phyloP scores from a whole-genome alignment of 2,888 invertebrate species.

The Colostygia pectinataria region DNA sequence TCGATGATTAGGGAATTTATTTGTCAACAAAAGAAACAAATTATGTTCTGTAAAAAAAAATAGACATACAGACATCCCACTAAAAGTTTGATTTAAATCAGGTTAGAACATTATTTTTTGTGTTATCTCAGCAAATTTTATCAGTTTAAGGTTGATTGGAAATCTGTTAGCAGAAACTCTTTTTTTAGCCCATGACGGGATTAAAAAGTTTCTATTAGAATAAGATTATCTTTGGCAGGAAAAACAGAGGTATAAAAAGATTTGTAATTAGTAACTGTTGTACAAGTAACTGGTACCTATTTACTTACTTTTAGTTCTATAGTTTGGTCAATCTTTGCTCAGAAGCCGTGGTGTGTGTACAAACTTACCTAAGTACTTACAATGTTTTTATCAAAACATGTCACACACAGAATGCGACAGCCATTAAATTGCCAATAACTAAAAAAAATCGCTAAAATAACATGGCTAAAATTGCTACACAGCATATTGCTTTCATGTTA shows the following conservation, averaged over 20 bases:
- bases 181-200: constrained; percentile 33
- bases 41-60: too few species aligned
- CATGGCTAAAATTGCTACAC: constrained; percentile 21
- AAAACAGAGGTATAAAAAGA: constrained; percentile 23
- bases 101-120: not conserved
- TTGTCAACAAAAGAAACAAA: too few species aligned
- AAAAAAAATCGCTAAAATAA: constrained; percentile 16
- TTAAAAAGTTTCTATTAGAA: constrained; percentile 35
- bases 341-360: too few species aligned
- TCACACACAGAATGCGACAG: not conserved
- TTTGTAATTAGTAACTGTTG: constrained; percentile 19
- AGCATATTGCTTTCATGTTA: constrained; percentile 32
- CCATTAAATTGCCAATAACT: constrained; percentile 16
- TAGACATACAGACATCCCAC: too few species aligned
- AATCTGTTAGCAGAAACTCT: constrained; percentile 35
- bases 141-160: constrained; percentile 26
- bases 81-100: too few species aligned
- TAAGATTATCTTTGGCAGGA: constrained; percentile 30
- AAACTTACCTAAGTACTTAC: too few species aligned
- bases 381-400: constrained; percentile 2
- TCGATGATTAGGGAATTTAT: constrained; percentile 18
- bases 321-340: not conserved
- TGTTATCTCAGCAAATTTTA: constrained; percentile 23
- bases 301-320: not conserved
- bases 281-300: not conserved